These are phyloP conservation scores for Drosophila arawakana DNA, from an alignment of 1,140 invertebrate species.

Conservation along the genomic window DNA sequence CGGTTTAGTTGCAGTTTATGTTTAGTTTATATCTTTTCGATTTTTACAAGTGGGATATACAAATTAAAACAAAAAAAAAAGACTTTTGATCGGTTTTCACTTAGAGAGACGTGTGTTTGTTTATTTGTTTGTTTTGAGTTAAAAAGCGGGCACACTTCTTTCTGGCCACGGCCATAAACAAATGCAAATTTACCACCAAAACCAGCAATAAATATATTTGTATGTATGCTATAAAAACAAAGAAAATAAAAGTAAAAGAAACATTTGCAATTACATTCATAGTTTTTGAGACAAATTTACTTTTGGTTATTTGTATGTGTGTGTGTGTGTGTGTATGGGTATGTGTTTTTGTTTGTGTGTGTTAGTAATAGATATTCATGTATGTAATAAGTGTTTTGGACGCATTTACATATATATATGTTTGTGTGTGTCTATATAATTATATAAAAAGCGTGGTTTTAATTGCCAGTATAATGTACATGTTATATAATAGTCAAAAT, in stretches of 20 bases:
- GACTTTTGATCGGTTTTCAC: constrained; percentile 64
- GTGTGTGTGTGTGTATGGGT: constrained; percentile 43
- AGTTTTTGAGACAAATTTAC: constrained; percentile 47
- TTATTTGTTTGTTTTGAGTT: constrained; percentile 43
- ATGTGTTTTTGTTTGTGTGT: constrained; percentile 36
- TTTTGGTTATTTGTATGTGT: constrained; percentile 38
- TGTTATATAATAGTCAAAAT: constrained; percentile 62
- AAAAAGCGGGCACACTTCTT: constrained; percentile 67
- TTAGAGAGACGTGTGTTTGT: constrained; percentile 56
- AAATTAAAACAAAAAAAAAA: constrained; percentile 53
- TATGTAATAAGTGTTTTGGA: constrained; percentile 45
- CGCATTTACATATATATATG: constrained; percentile 37
- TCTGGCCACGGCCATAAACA: constrained; percentile 79
- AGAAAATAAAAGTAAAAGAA: constrained; percentile 82
- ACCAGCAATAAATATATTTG: constrained; percentile 80
- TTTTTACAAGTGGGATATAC: constrained; percentile 65
- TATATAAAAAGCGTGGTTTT: constrained; percentile 67
- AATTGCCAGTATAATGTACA: constrained; percentile 73
- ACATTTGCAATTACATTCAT: constrained; percentile 80
- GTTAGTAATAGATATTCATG: constrained; percentile 54
- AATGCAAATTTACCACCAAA: constrained; percentile 81
- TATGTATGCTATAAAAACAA: constrained; percentile 79
- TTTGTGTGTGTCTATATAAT: background rate
- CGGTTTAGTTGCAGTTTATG: constrained; percentile 61
- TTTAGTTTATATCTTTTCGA: constrained; percentile 28